Evolutionary conservation across 2,113 vertebrate genomes (phyloP).

Genomic region (Dinomys branickii): DNA sequence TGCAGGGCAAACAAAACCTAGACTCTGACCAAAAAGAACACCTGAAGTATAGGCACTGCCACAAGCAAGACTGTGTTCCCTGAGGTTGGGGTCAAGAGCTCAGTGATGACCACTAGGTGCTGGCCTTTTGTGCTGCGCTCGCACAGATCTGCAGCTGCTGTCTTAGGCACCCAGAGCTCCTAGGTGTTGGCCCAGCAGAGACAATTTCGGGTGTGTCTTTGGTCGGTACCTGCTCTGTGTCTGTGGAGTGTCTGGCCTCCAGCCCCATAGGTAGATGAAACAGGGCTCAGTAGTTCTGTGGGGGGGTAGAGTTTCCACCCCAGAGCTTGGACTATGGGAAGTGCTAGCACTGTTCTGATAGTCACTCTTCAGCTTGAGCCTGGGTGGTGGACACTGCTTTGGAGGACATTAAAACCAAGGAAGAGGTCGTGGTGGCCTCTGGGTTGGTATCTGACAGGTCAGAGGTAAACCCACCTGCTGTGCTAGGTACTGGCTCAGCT

Average conservation of each 20-base stretch:
- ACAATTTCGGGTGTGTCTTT: not conserved
- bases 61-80: conserved; percentile 89
- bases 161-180: not conserved
- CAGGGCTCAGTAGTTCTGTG: not conserved
- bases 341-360: not conserved
- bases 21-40: conserved; percentile 89
- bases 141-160: not conserved
- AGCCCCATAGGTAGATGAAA: accelerated
- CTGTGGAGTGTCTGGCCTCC: accelerated
- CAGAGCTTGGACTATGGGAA: not conserved
- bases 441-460: not conserved
- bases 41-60: conserved; percentile 91
- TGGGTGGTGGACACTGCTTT: not conserved
- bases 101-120: conserved; percentile 77
- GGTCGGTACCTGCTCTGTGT: not conserved
- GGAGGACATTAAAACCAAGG: accelerated
- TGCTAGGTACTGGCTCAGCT: accelerated
- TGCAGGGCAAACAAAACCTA: conserved; percentile 90
- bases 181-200: accelerated
- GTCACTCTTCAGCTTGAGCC: not conserved
- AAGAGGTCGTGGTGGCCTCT: not conserved
- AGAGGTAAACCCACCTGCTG: accelerated
- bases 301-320: not conserved
- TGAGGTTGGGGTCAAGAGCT: conserved; percentile 82
- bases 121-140: conserved; percentile 49